phyloP scores from a whole-genome alignment of 2,797 vertebrate species.

The Peromyscus eremicus region DNA sequence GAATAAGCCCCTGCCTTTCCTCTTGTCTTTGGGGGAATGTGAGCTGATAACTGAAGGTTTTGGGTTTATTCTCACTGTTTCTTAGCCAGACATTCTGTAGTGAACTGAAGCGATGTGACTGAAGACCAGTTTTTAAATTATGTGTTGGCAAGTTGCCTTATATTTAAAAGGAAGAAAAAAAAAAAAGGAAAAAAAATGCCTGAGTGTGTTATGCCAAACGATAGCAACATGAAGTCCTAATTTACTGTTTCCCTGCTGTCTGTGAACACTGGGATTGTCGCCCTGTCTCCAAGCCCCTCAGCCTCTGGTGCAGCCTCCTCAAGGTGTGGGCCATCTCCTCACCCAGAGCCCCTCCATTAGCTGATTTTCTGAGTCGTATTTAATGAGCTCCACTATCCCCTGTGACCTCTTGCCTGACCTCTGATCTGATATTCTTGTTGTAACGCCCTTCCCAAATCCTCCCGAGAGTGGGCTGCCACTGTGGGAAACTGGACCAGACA shows the following conservation, averaged over 20 bases:
- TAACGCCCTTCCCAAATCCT: conserved; percentile 48
- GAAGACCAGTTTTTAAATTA: conserved; percentile 92
- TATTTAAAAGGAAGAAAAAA: conserved; percentile 94
- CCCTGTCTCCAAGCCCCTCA: conserved; percentile 82
- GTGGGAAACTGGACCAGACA: conserved; percentile 72
- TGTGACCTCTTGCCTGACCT: conserved; percentile 61
- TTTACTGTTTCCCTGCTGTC: conserved; percentile 92
- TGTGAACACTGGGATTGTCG: conserved; percentile 87
- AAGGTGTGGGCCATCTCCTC: conserved; percentile 80
- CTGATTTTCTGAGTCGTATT: conserved; percentile 64
- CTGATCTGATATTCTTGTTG: conserved; percentile 60
- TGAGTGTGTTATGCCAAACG: conserved; percentile 91
- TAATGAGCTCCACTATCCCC: conserved; percentile 51
- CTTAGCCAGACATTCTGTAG: conserved; percentile 88
- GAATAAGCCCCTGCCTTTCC: conserved; percentile 86
- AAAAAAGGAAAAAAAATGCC: conserved; percentile 90
- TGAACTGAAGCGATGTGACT: conserved; percentile 88
- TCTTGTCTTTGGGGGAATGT: conserved; percentile 86
- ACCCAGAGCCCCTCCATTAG: conserved; percentile 55
- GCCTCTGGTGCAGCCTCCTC: conserved; percentile 84
- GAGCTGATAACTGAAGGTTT: conserved; percentile 89
- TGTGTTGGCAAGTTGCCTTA: conserved; percentile 98
- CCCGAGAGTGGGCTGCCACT: conserved; percentile 63
- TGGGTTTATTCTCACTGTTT: conserved; percentile 88
- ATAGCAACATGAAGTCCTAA: conserved; percentile 94